Base-by-base conservation (phyloP, 2,113 vertebrate genomes). In the Sisor rabdophorus region DNA sequence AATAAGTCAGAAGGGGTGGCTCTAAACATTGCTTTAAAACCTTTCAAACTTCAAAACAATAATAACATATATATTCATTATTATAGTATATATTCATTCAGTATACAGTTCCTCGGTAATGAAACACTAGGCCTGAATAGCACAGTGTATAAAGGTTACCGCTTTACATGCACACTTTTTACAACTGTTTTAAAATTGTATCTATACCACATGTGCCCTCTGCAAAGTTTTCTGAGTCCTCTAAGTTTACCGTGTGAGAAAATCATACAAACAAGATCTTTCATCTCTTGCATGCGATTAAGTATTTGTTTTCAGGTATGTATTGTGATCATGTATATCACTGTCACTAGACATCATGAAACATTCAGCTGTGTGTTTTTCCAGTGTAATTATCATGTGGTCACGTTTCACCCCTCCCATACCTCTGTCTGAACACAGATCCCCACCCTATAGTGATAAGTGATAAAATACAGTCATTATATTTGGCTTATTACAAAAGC, bases 281-380 rank as follows among this genome's bases (percentile, higher is more conserved):
- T 68, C 44, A 58, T 79, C 68, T 71, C 36, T 32, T 48, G 20
- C 58, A 56, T 28, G 36, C 15, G 12, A 32, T 47, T 48, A 60
- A 59, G 55, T 73, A 76, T 69, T 54, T 73, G 63, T 70, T 69
- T 77, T 63, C 47, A 44, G 36, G 36, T 82, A 56, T 44, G n/a
- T 77, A 55, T 56, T 20, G 56, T 24, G 24, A 47, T 26, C 55
- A 54, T 71, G 74, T 80, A 71, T 77, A 77, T 77, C 74, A 71
- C 40, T 77, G 78, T 82, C 78, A 74, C 74, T 47, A 40, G 60
- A 74, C 10, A 36, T 55, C 75, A 80, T 80, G 74, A 80, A 80
- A 80, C 69, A 82, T 82, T 82, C 74, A 82, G 50, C 68, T 83
- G 70, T 73, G 76, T 78, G 71, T 79, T 73, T 77, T 82, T 77